These are phyloP conservation scores for Callocephalon fimbriatum DNA, from an alignment of 2,113 vertebrate genomes.

Conservation along the genomic window DNA sequence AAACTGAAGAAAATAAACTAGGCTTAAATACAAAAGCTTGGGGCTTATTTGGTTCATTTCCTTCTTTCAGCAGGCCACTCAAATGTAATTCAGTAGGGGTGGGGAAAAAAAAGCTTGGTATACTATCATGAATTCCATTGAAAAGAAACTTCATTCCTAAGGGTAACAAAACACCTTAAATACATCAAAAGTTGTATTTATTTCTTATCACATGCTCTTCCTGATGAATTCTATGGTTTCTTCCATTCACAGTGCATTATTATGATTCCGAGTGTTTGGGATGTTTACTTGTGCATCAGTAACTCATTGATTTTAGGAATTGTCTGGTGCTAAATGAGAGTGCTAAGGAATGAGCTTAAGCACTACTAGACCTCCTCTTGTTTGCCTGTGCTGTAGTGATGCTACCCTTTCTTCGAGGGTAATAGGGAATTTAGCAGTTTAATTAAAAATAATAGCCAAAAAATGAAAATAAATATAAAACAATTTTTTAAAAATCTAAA, in stretches of 20 bases:
- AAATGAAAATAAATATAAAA: not conserved
- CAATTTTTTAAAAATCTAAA: not conserved
- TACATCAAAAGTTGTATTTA: not conserved
- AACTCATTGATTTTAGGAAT: not conserved
- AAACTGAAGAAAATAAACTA: not conserved
- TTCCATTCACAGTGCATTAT: not conserved
- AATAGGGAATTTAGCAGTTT: not conserved
- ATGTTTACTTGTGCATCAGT: not conserved
- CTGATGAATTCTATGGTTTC: not conserved
- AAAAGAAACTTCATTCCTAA: not conserved
- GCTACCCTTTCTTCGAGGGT: not conserved
- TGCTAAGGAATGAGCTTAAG: not conserved
- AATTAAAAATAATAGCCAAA: not conserved
- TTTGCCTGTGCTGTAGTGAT: not conserved
- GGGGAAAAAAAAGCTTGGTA: not conserved
- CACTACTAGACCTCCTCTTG: not conserved
- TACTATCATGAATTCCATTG: not conserved
- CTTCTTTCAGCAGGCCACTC: not conserved
- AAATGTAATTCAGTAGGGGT: not conserved
- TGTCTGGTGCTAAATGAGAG: not conserved
- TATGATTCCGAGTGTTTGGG: not conserved
- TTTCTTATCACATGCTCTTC: not conserved
- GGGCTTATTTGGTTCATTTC: not conserved
- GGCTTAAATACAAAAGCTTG: not conserved
- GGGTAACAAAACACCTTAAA: not conserved